phyloP scores from a whole-genome alignment of 92 coral and sea anemone genomes.

The Anthopleura xanthogrammica region DNA sequence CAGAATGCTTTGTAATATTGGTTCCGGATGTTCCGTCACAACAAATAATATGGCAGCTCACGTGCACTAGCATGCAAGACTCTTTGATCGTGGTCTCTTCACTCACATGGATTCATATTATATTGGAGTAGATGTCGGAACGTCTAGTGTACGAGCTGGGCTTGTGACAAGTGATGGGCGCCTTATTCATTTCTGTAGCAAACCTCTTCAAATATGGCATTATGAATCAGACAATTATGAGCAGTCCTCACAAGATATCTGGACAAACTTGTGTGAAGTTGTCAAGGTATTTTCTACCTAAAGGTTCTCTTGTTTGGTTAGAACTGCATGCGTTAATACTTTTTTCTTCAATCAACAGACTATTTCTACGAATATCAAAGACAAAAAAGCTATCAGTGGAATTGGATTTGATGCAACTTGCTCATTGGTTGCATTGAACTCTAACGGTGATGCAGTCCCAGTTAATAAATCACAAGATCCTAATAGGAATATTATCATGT shows the following conservation, averaged over 20 bases:
- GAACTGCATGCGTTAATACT: too few species aligned
- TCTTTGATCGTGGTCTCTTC: background rate
- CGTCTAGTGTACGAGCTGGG: conserved; percentile 85
- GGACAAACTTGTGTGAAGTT: conserved; percentile 73
- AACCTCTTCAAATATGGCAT: conserved; percentile 74
- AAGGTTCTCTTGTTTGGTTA: background rate
- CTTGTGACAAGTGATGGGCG: conserved; percentile 67
- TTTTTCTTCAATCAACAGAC: conserved; percentile 12
- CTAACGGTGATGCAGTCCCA: conserved; percentile 64
- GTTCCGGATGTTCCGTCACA: conserved; percentile 21
- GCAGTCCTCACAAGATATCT: conserved; percentile 81
- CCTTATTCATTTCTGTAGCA: conserved; percentile 43
- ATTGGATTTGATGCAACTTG: conserved; percentile 98
- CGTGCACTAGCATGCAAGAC: background rate
- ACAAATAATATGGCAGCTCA: conserved; percentile 22
- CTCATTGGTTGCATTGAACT: conserved; percentile 76
- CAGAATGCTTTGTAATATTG: too few species aligned
- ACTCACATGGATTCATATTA: conserved; percentile 40
- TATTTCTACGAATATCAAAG: conserved; percentile 30
- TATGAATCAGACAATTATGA: conserved; percentile 60
- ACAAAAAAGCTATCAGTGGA: conserved; percentile 61
- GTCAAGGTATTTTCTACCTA: conserved; percentile 61
- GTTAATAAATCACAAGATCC: conserved; percentile 61
- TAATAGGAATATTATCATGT: conserved; percentile 74
- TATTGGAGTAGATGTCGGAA: conserved; percentile 93